These are phyloP conservation scores for Heliothis subflexa DNA, from an alignment of 1,140 invertebrate genomes.

Conservation along the genomic window DNA sequence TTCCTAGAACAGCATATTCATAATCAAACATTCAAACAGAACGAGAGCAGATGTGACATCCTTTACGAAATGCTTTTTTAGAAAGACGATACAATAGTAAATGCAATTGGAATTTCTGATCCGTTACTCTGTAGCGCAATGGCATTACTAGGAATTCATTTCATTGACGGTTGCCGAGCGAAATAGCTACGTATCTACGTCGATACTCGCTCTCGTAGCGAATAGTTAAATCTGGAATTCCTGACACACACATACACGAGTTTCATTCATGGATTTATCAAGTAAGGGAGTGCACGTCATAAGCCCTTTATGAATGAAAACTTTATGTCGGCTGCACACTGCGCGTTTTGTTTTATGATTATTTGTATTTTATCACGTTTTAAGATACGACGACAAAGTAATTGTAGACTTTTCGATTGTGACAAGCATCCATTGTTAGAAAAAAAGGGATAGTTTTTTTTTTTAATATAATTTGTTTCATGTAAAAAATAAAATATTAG, in stretches of 20 bases:
- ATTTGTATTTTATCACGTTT: not conserved
- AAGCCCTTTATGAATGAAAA: conserved; percentile 3
- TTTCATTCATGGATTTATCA: conserved; percentile 12
- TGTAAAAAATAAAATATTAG: too few species aligned
- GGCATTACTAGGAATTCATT: not conserved
- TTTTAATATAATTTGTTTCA: too few species aligned
- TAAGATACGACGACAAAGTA: not conserved
- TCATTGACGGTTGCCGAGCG: not conserved
- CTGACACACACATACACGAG: not conserved
- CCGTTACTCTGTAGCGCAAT: not conserved
- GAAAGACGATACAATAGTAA: not conserved
- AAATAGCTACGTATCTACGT: not conserved
- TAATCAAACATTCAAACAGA: too few species aligned
- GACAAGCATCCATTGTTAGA: too few species aligned
- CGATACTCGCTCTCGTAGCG: not conserved
- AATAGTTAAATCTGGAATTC: conserved; percentile 9
- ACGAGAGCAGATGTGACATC: too few species aligned
- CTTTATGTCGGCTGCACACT: not conserved
- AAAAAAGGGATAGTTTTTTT: too few species aligned
- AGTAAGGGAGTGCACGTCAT: not conserved
- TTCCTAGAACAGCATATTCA: too few species aligned
- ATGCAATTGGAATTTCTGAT: not conserved
- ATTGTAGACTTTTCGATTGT: too few species aligned
- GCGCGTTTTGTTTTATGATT: not conserved
- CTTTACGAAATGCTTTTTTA: not conserved